Evolutionary conservation across 2,113 vertebrate genomes (phyloP).

Genomic region (Typhlomys cinereus): DNA sequence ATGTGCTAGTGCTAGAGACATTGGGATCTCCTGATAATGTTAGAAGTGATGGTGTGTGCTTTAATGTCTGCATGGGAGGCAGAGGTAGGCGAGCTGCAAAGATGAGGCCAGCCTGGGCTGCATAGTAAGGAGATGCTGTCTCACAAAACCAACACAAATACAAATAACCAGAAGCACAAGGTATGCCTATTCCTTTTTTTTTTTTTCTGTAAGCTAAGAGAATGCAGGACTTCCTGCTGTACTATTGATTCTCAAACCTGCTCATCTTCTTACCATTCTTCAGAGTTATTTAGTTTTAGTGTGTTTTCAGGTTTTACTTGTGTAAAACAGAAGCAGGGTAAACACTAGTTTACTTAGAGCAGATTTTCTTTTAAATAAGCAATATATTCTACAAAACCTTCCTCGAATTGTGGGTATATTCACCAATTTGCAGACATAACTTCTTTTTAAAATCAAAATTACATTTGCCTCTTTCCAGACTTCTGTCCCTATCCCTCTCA

Average conservation of each 20-base stretch:
- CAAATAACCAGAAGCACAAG: not conserved
- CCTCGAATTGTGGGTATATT: conserved; percentile 51
- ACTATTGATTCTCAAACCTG: not conserved
- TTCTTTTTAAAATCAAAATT: conserved; percentile 39
- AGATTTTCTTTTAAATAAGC: conserved; percentile 15
- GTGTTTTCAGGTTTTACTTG: conserved; percentile 20
- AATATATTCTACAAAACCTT: conserved; percentile 7
- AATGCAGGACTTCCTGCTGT: not conserved
- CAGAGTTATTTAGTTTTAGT: not conserved
- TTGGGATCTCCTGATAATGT: not conserved
- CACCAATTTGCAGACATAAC: conserved; percentile 19
- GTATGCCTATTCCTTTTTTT: not conserved
- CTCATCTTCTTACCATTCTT: not conserved
- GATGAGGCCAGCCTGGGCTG: not conserved
- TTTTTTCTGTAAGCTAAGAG: not conserved
- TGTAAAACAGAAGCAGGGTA: conserved; percentile 8
- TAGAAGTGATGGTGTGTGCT: not conserved
- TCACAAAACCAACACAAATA: not conserved
- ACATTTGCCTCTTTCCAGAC: conserved; percentile 18
- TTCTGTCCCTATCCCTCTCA: conserved; percentile 12
- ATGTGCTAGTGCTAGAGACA: not conserved
- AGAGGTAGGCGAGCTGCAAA: not conserved
- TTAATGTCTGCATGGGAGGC: not conserved
- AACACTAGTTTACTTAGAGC: not conserved
- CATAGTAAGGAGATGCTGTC: not conserved